Evolutionary conservation across 2,888 invertebrate species (phyloP).

Genomic region (Cephonodes hylas): DNA sequence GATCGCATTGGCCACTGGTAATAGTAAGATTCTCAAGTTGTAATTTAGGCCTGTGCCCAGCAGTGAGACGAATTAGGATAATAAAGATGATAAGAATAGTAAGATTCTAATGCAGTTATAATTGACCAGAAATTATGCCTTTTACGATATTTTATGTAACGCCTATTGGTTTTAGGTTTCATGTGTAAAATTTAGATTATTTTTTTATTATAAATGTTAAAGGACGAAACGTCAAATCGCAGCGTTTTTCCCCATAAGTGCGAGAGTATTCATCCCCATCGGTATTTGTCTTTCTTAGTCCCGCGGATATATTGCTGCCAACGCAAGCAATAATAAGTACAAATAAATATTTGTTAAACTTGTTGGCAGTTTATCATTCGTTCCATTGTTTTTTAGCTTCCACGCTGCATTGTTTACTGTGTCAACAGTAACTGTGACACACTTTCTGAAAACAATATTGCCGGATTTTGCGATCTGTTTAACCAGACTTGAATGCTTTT

Average conservation of each 20-base stretch:
- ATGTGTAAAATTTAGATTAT: no score
- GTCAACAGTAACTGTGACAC: background rate
- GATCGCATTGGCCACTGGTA: no score
- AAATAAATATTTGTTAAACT: constrained; percentile 31
- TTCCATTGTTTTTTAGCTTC: constrained; percentile 15
- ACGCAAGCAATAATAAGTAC: constrained; percentile 34
- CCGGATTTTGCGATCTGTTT: background rate
- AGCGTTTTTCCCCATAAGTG: constrained; percentile 30
- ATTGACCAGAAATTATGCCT: no score
- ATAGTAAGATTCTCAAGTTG: no score
- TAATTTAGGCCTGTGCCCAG: no score
- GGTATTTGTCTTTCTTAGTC: constrained; percentile 38
- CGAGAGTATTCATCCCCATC: constrained; percentile 12
- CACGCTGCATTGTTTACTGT: constrained; percentile 14
- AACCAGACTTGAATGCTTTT: background rate
- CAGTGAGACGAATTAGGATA: no score
- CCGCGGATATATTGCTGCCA: constrained; percentile 26
- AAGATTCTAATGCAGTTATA: no score
- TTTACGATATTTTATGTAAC: no score
- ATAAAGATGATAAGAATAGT: no score
- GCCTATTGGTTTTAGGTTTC: no score
- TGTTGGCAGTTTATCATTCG: constrained; percentile 24
- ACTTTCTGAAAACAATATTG: background rate
- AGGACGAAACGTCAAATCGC: no score
- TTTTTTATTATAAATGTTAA: no score